Percentiles rank a stretch among this genome's conserved stretches.
phyloP scores from a whole-genome alignment of 2,888 invertebrate genomes.

The Onchidella celtica region DNA sequence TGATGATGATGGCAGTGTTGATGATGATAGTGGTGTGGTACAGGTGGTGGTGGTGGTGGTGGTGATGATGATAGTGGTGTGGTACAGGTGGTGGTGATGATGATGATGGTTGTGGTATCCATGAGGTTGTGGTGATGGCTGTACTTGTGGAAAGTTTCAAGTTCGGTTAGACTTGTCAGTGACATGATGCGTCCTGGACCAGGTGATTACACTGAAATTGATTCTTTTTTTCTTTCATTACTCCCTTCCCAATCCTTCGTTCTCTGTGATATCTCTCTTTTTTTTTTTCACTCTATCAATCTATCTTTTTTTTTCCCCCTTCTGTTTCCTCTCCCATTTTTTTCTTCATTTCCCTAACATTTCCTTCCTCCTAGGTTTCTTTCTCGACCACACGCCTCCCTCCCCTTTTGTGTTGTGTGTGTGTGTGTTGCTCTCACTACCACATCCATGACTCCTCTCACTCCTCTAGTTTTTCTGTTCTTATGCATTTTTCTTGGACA shows the following conservation, averaged over 20 bases:
- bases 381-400: not conserved
- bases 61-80: conserved; percentile 15
- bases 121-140: not conserved
- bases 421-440: conserved; percentile 18
- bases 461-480: no score
- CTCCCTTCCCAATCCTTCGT: not conserved
- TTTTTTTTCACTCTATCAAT: not conserved
- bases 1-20: not conserved
- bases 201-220: not conserved
- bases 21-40: not conserved
- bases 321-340: not conserved
- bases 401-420: not conserved
- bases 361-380: not conserved
- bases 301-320: not conserved
- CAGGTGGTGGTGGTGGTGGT: not conserved
- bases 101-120: not conserved
- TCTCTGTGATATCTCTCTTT: not conserved
- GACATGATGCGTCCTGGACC: no score
- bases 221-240: not conserved
- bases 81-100: conserved; percentile 17
- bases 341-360: not conserved
- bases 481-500: no score
- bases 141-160: not conserved
- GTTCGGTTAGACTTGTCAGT: no score
- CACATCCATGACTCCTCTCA: not conserved